A percentile compares a stretch with the other conserved stretches of the same genome.
These are phyloP conservation scores for Seladonia tumulorum DNA, from an alignment of 2,888 invertebrate species.

Conservation along the genomic window DNA sequence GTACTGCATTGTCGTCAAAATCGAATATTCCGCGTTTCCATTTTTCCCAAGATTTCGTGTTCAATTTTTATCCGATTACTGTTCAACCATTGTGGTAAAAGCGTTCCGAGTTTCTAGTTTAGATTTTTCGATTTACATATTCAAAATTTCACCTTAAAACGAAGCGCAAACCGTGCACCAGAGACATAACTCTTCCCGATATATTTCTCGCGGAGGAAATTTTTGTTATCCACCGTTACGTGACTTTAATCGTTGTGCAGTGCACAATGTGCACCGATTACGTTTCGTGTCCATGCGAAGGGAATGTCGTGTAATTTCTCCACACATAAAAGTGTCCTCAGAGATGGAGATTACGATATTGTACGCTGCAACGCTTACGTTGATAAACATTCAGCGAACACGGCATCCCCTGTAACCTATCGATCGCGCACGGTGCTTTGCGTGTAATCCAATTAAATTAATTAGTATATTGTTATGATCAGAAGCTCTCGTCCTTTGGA, in stretches of 20 bases:
- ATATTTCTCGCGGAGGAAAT: neutral
- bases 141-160: neutral
- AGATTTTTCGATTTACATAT: neutral
- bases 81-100: neutral
- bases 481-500: neutral
- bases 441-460: neutral
- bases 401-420: slow-evolving; percentile 10
- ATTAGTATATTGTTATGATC: slow-evolving; percentile 19
- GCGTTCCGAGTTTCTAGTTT: slow-evolving; percentile 4
- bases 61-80: neutral
- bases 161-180: neutral
- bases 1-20: neutral
- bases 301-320: slow-evolving; percentile 29
- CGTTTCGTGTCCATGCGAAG: neutral
- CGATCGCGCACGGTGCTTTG: neutral
- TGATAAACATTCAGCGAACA: slow-evolving; percentile 37
- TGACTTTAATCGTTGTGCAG: slow-evolving; percentile 16
- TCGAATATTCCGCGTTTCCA: neutral
- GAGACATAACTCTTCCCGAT: neutral
- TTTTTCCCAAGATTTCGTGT: neutral
- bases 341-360: slow-evolving; percentile 9
- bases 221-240: slow-evolving; percentile 24
- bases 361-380: neutral
- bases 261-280: slow-evolving; percentile 11
- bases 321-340: slow-evolving; percentile 32